These are phyloP conservation scores for Rhopalosiphum maidis DNA, from an alignment of 1,140 invertebrate genomes.

Conservation along the genomic window DNA sequence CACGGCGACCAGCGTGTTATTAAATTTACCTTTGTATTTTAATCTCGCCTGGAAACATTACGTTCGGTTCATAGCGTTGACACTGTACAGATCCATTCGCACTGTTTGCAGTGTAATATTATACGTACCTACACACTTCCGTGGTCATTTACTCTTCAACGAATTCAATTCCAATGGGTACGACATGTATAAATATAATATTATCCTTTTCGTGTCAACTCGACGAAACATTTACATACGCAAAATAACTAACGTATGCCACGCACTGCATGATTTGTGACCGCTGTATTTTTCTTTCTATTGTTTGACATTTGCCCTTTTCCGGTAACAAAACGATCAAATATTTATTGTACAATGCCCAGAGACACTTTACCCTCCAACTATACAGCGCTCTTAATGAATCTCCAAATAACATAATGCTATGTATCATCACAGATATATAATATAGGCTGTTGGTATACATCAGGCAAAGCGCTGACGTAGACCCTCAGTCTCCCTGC, in stretches of 20 bases:
- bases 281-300: background rate
- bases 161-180: too few species aligned
- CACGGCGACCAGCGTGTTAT: background rate
- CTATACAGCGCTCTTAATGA: background rate
- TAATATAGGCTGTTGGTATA: background rate
- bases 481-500: background rate
- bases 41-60: background rate
- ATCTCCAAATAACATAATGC: background rate
- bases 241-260: background rate
- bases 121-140: background rate
- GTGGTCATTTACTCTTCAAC: too few species aligned
- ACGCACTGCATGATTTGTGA: background rate
- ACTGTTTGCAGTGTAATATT: background rate
- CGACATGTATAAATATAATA: too few species aligned
- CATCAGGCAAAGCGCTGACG: too few species aligned
- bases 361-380: background rate
- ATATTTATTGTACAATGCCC: background rate
- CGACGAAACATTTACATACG: background rate
- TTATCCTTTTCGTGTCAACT: too few species aligned
- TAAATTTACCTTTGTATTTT: background rate
- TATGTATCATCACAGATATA: background rate
- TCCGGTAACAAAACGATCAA: background rate
- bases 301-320: background rate
- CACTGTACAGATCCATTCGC: background rate
- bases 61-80: background rate